Percentiles rank a stretch among this genome's conserved stretches.
These are phyloP conservation scores for Chiridota heheva DNA, from an alignment of 35 echinoderm and acorn worm species.

Conservation along the genomic window DNA sequence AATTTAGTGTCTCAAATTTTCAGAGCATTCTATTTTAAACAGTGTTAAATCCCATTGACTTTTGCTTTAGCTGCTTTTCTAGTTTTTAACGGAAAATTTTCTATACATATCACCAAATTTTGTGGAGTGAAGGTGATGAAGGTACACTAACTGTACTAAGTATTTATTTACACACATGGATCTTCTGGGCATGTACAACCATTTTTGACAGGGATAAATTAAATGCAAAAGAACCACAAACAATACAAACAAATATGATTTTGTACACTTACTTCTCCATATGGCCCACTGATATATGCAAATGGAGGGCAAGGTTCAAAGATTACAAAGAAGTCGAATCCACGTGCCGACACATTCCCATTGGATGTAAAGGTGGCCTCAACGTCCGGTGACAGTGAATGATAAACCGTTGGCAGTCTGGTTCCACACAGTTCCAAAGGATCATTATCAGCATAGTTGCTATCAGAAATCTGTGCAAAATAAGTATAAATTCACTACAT, in stretches of 20 bases:
- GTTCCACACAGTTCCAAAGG: background rate
- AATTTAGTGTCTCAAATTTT: too few species aligned
- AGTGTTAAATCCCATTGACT: too few species aligned
- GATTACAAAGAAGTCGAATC: background rate
- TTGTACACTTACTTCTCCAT: background rate
- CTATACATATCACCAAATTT: too few species aligned
- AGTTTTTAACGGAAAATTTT: too few species aligned
- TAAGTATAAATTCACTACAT: background rate
- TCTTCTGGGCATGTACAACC: too few species aligned
- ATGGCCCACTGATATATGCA: conserved; percentile 20
- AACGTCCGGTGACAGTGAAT: conserved; percentile 4
- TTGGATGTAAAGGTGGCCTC: background rate
- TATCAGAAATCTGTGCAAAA: conserved; percentile 1
- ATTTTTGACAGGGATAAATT: too few species aligned
- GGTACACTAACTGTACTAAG: too few species aligned
- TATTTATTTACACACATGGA: too few species aligned
- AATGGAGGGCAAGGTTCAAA: background rate
- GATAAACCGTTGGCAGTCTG: background rate
- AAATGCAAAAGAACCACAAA: too few species aligned
- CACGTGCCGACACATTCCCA: background rate
- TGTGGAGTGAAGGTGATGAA: too few species aligned
- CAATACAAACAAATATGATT: background rate
- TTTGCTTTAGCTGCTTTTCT: too few species aligned
- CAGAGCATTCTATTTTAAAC: too few species aligned
- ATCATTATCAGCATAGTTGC: conserved; percentile 4